Conservation (phyloP, 1,140 invertebrate genomes). For the Plectus sambesii region DNA sequence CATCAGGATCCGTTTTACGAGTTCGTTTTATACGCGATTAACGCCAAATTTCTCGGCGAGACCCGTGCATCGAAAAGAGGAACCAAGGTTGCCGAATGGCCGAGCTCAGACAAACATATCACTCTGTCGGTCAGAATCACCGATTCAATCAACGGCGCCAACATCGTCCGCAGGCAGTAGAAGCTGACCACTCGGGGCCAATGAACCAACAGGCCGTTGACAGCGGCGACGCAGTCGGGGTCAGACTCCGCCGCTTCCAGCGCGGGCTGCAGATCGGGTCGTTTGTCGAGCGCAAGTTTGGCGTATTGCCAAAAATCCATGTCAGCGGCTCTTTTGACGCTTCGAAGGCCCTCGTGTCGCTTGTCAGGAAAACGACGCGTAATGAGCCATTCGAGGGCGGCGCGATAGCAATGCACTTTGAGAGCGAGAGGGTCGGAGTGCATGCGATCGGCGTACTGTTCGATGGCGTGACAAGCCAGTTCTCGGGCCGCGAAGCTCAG, state of each 20-base stretch:
- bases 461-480: constrained; percentile 27
- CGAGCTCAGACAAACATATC: constrained; percentile 25
- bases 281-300: constrained; percentile 10
- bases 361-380: constrained; percentile 5
- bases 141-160: constrained; percentile 34
- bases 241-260: too few species aligned
- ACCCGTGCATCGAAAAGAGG: constrained; percentile 28
- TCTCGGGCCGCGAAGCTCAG: constrained; percentile 31
- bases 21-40: constrained; percentile 26
- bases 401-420: constrained; percentile 23
- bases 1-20: too few species aligned
- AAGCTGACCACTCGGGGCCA: constrained; percentile 15
- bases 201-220: too few species aligned
- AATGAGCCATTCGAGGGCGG: constrained; percentile 23
- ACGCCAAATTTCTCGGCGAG: constrained; percentile 31
- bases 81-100: constrained; percentile 5
- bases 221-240: too few species aligned
- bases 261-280: constrained; percentile 9
- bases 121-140: constrained; percentile 26
- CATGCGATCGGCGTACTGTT: constrained; percentile 20
- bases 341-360: constrained; percentile 14
- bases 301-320: constrained; percentile 27
- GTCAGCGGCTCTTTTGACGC: constrained; percentile 12
- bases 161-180: constrained; percentile 26
- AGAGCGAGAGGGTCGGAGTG: constrained; percentile 7